Conservation (phyloP, 2,113 vertebrate genomes). For the Hippocampus mohnikei region DNA sequence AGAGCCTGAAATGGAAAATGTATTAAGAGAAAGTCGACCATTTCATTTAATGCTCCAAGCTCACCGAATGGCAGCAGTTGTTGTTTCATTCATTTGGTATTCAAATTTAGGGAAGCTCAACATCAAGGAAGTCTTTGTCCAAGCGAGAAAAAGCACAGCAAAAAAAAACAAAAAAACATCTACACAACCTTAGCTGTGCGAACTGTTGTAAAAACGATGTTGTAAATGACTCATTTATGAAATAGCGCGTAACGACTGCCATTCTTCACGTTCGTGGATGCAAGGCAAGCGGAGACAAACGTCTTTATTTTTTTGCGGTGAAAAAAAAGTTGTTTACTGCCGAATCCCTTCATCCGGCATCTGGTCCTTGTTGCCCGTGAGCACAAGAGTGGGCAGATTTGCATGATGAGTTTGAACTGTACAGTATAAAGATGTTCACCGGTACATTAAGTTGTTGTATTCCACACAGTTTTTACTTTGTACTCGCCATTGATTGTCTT, state of each 20-base stretch:
- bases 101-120: neutral
- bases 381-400: slow-evolving; percentile 36
- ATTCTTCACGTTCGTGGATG: neutral
- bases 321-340: slow-evolving; percentile 31
- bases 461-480: slow-evolving; percentile 51
- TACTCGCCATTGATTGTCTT: slow-evolving; percentile 54
- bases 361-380: slow-evolving; percentile 50
- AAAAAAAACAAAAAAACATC: neutral
- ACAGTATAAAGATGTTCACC: slow-evolving; percentile 48
- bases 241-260: neutral
- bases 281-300: neutral
- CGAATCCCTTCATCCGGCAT: slow-evolving; percentile 32
- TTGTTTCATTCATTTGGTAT: slow-evolving; percentile 13
- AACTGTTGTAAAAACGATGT: neutral
- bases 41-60: slow-evolving; percentile 9
- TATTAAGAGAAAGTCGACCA: neutral
- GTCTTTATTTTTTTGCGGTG: slow-evolving; percentile 12
- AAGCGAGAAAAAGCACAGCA: slow-evolving; percentile 27
- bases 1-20: slow-evolving; percentile 14
- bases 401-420: slow-evolving; percentile 55
- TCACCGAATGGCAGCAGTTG: neutral
- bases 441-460: slow-evolving; percentile 59
- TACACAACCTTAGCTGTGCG: neutral
- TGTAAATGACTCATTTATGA: no score
- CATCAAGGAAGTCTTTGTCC: neutral